Conservation (phyloP, 2,113 vertebrate genomes). For the Orthonyx spaldingii region DNA sequence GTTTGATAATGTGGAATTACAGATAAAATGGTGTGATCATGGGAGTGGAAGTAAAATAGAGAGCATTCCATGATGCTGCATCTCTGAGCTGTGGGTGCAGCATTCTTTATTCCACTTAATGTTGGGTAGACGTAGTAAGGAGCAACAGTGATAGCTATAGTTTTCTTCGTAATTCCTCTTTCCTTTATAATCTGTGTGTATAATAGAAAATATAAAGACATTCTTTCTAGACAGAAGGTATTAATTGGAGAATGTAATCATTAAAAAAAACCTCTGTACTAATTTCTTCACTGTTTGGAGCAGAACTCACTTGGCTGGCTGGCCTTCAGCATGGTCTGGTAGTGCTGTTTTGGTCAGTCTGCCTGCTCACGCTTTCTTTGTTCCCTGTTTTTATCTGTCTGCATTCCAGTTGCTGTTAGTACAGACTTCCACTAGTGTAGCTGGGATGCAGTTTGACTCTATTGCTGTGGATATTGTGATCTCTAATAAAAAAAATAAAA, state of each 20-base stretch:
- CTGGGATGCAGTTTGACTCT: neutral
- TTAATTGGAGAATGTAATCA: neutral
- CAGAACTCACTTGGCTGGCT: neutral
- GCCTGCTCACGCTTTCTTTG: neutral
- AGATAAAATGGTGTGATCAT: neutral
- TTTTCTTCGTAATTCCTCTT: neutral
- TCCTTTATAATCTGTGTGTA: neutral
- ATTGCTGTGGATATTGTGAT: neutral
- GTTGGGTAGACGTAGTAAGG: neutral
- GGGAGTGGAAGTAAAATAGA: neutral
- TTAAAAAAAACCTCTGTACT: neutral
- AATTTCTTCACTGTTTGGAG: neutral
- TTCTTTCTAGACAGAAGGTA: neutral
- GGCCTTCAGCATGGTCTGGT: neutral
- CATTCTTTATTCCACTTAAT: neutral
- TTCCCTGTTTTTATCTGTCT: neutral
- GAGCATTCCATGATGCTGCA: neutral
- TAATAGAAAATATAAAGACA: neutral
- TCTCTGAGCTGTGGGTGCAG: neutral
- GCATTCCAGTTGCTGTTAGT: conserved; percentile 9
- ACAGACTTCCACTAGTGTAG: neutral
- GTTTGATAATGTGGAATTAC: neutral
- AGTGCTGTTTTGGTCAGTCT: neutral
- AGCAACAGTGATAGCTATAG: neutral
- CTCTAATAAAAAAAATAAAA: neutral